A percentile compares a stretch with the other conserved stretches of the same genome.
Conservation (phyloP, 2,888 invertebrate species). For the Aporophyla lueneburgensis region DNA sequence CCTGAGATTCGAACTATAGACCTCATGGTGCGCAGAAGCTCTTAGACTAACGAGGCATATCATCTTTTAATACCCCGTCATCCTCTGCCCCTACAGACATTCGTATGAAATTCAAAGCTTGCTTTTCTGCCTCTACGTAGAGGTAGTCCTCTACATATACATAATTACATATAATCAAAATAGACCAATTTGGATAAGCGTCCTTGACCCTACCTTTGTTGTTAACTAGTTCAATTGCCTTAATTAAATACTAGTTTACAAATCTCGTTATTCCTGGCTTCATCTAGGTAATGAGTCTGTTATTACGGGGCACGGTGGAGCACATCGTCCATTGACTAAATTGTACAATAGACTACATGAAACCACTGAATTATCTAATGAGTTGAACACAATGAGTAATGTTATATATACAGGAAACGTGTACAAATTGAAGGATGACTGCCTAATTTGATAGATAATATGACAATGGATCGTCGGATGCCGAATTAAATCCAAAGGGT, state of each 20-base stretch:
- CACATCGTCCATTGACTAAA: slow-evolving; percentile 37
- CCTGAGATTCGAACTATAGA: too few species aligned
- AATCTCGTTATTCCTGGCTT: slow-evolving; percentile 11
- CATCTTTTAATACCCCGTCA: not conserved
- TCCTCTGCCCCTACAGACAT: not conserved
- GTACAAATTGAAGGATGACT: slow-evolving; percentile 18
- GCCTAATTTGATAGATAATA: slow-evolving; percentile 19
- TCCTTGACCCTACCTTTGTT: not conserved
- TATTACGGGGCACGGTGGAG: slow-evolving; percentile 23
- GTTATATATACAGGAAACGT: not conserved
- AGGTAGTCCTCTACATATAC: too few species aligned
- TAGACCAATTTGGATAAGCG: not conserved
- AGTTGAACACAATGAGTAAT: slow-evolving; percentile 34
- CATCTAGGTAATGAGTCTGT: slow-evolving; percentile 22
- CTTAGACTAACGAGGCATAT: too few species aligned
- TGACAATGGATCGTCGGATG: slow-evolving; percentile 3
- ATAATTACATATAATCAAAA: too few species aligned
- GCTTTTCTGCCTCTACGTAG: not conserved
- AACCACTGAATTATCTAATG: slow-evolving; percentile 41
- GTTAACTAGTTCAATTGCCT: slow-evolving; percentile 6
- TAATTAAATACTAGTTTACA: slow-evolving; percentile 11
- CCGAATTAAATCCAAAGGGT: not conserved
- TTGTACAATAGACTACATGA: slow-evolving; percentile 28
- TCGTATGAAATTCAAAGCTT: too few species aligned
- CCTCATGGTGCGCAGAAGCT: too few species aligned